These are phyloP conservation scores for Neopipo cinnamomea DNA, from an alignment of 2,113 vertebrate genomes.

Conservation along the genomic window DNA sequence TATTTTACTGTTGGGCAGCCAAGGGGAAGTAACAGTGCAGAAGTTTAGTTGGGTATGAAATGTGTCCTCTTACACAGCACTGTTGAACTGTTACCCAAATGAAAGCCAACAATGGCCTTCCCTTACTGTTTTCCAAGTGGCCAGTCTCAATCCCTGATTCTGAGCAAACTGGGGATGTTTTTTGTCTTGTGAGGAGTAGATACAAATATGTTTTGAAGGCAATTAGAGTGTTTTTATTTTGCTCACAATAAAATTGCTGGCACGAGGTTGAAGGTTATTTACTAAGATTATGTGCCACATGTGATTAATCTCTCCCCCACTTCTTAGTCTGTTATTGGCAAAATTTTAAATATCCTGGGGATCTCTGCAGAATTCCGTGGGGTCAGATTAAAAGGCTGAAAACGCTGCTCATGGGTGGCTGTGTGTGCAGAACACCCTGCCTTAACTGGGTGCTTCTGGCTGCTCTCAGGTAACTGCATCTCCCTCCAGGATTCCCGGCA, in stretches of 20 bases:
- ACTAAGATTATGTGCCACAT: slow-evolving; percentile 5
- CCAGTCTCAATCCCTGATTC: neutral
- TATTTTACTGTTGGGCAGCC: neutral
- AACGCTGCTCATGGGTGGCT: neutral
- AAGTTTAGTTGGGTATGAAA: slow-evolving; percentile 33
- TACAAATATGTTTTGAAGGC: slow-evolving; percentile 42
- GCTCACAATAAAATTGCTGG: slow-evolving; percentile 32
- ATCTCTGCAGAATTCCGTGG: neutral
- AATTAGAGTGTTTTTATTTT: slow-evolving; percentile 56
- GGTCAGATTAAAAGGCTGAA: neutral
- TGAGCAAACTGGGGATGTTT: neutral
- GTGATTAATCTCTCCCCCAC: neutral
- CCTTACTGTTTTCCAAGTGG: neutral
- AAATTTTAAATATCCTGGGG: neutral
- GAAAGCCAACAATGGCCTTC: neutral
- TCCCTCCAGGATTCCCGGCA: neutral
- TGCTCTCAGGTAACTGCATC: neutral
- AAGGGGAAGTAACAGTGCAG: neutral
- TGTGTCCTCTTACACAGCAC: neutral
- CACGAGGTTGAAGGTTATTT: slow-evolving; percentile 32
- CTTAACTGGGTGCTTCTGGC: neutral
- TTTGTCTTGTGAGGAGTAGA: neutral
- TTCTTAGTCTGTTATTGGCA: neutral
- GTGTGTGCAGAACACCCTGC: neutral
- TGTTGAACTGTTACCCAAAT: neutral